Conservation (phyloP, 2,797 vertebrate genomes). For the Enteromius viviparus region DNA sequence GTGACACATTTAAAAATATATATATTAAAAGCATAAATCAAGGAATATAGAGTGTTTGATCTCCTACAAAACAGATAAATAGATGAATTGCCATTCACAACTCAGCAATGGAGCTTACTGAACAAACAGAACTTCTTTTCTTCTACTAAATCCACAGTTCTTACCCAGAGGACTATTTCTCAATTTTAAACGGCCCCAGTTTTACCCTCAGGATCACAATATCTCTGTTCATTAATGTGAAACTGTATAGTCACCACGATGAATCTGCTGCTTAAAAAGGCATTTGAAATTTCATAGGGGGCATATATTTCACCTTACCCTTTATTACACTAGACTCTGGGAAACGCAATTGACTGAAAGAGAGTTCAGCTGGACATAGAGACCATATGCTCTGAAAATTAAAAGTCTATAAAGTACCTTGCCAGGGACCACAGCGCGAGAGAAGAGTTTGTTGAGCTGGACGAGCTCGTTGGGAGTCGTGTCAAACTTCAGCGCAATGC, state of each 20-base stretch:
- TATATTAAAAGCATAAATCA: neutral
- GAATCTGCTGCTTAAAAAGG: neutral
- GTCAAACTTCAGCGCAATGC: conserved; percentile 98
- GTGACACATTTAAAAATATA: neutral
- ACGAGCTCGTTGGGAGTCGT: conserved; percentile 98
- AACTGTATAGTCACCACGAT: neutral
- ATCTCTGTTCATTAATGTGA: conserved; percentile 7
- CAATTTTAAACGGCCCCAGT: neutral
- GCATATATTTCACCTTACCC: neutral
- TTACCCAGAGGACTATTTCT: neutral
- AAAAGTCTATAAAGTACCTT: conserved; percentile 75
- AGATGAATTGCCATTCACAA: neutral
- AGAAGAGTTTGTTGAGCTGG: conserved; percentile 98
- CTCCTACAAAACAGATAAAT: neutral
- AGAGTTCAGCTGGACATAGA: neutral
- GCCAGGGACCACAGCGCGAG: conserved; percentile 95
- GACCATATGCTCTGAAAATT: neutral
- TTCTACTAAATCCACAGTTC: neutral
- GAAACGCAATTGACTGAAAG: conserved; percentile 7
- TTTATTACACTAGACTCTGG: neutral
- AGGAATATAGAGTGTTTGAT: neutral
- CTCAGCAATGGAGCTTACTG: neutral
- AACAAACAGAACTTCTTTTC: neutral
- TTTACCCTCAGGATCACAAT: neutral
- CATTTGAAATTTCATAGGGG: neutral